These are phyloP conservation scores for Regulus satrapa DNA, from an alignment of 2,113 vertebrate species.

Conservation along the genomic window DNA sequence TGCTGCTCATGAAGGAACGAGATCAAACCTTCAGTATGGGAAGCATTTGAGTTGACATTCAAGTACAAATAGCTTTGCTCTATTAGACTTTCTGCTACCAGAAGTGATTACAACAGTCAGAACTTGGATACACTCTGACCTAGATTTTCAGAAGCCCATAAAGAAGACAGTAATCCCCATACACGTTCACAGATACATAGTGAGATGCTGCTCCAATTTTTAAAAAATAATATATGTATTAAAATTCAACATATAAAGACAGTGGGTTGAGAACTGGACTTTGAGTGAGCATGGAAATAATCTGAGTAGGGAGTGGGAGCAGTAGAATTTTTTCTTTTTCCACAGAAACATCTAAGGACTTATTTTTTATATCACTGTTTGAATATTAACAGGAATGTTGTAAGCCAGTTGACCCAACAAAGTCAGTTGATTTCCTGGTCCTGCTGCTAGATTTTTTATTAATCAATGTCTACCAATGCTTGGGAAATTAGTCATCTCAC, in stretches of 20 bases:
- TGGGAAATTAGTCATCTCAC: neutral
- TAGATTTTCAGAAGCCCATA: neutral
- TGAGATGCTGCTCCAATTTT: neutral
- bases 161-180: neutral
- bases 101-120: neutral
- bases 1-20: neutral
- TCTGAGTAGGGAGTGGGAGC: neutral
- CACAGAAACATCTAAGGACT: neutral
- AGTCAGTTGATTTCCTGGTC: neutral
- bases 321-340: neutral
- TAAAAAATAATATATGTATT: neutral
- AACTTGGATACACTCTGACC: neutral
- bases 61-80: slow-evolving; percentile 6
- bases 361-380: neutral
- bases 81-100: neutral
- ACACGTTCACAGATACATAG: neutral
- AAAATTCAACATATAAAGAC: neutral
- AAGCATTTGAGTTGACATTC: slow-evolving; percentile 31
- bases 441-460: neutral
- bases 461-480: neutral
- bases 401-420: neutral
- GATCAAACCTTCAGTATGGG: neutral
- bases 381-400: neutral
- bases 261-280: neutral
- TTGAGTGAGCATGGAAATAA: neutral